Evolutionary conservation across 53 echinoderm and acorn worm genomes (phyloP), one percentile per base, ranked within the genome.

Genomic region (Temnopleurus reevesii): DNA sequence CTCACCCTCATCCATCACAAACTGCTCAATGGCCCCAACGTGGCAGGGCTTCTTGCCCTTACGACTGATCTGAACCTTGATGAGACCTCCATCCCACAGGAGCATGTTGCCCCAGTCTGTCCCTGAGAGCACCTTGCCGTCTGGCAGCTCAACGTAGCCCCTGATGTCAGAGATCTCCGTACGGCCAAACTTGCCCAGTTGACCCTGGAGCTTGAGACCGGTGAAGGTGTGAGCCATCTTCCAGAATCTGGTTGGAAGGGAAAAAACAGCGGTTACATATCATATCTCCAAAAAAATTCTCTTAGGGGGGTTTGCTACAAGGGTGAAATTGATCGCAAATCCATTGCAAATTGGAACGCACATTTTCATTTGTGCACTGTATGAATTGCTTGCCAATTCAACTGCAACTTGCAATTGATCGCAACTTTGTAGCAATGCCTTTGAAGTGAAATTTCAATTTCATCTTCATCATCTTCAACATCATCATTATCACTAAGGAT

Each of bases 31-130:
- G 55, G 81, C 86, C 18, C 98, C 98, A 10, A 54, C 81, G 57
- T 98, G 98, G 66, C 98, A 98, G 17, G 92, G 21, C 56, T 98
- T 98, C 90, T 94, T 98, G 65, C 93, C 92, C 90, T 98, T 98
- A 12, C 95, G 90, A 18, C 93, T 58, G 30, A 95, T 93, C 93
- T 95, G 93, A 0, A 95, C 95, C 86, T 95, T 98, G 83, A 95
- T 95, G n/a, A 98, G 91, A 1, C 94, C 98, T 1, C 98, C 98
- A n/a, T 98, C 95, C 98, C 98, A 98, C 12, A 98, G 90, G 8
- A 98, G 46, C 98, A 98, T 98, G 89, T 98, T 97, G 31, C 98
- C 98, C 95, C 94, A 98, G 63, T 98, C 98, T 29, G 98, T 90
- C 29, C 95, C 98, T 17, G 98, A 98, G 2, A 98, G 57, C 26